These are phyloP conservation scores for Cygnus atratus DNA, from an alignment of 2,113 vertebrate genomes.

Conservation along the genomic window DNA sequence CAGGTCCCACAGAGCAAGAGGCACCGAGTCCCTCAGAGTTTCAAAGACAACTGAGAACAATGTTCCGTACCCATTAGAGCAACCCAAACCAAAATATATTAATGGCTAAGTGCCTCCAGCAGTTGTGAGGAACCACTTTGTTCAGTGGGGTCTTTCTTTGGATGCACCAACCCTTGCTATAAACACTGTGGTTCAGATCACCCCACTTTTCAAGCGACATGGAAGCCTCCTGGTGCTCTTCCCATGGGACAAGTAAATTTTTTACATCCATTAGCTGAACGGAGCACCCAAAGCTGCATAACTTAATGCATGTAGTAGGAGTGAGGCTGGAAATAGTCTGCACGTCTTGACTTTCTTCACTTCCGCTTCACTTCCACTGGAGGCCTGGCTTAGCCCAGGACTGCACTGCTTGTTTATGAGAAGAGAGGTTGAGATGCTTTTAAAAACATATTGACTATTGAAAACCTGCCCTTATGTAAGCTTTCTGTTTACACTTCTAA, in stretches of 20 bases:
- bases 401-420: not conserved
- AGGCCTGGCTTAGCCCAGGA: not conserved
- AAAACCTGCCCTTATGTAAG: constrained; percentile 42
- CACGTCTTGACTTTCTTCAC: not conserved
- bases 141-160: not conserved
- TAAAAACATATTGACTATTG: not conserved
- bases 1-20: not conserved
- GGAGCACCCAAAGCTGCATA: not conserved
- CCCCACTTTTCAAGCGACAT: not conserved
- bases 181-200: not conserved
- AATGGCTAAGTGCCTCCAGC: not conserved
- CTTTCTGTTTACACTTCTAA: not conserved
- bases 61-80: not conserved
- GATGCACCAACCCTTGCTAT: not conserved
- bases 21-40: not conserved
- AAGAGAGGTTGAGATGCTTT: not conserved
- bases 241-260: not conserved
- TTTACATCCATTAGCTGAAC: not conserved
- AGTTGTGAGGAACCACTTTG: not conserved
- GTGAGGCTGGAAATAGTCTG: not conserved
- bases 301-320: not conserved
- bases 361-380: not conserved
- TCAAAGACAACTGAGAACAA: not conserved
- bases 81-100: not conserved
- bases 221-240: not conserved